These are phyloP conservation scores for Erythrolamprus reginae DNA, from an alignment of 2,113 vertebrate genomes.

Conservation along the genomic window DNA sequence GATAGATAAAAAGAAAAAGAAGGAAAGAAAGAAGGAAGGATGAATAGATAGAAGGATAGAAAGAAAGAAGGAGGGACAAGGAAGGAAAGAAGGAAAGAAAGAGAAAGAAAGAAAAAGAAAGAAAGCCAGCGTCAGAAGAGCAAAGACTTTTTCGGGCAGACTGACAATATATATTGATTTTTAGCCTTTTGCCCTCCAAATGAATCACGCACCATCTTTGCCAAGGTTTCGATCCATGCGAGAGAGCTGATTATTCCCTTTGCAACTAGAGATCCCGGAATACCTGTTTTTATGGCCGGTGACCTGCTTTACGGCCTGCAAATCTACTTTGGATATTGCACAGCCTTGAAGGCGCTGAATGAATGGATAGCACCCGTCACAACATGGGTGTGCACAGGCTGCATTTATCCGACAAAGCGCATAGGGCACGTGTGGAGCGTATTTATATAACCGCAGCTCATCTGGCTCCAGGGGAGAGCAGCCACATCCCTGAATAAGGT, in stretches of 20 bases:
- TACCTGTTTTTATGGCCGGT: neutral
- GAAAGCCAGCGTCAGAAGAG: too few relatives aligned
- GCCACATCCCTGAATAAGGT: neutral
- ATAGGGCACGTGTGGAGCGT: neutral
- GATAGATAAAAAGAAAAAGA: too few relatives aligned
- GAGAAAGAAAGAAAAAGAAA: too few relatives aligned
- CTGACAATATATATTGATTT: neutral
- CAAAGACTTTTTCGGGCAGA: neutral
- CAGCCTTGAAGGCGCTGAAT: neutral
- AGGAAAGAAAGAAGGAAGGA: neutral
- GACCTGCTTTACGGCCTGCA: neutral
- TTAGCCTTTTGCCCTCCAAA: neutral
- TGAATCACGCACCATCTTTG: neutral
- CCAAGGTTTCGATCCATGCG: neutral
- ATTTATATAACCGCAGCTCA: neutral
- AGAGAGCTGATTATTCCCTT: neutral
- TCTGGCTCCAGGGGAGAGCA: neutral
- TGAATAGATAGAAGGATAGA: rapidly evolving
- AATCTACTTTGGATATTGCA: neutral
- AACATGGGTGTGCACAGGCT: neutral
- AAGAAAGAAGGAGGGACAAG: too few relatives aligned
- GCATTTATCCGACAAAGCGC: neutral
- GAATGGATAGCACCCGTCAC: neutral
- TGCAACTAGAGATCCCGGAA: neutral
- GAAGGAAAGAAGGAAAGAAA: too few relatives aligned